Evolutionary conservation across 2,888 invertebrate species (phyloP).

Genomic region (Agonum fuliginosum): DNA sequence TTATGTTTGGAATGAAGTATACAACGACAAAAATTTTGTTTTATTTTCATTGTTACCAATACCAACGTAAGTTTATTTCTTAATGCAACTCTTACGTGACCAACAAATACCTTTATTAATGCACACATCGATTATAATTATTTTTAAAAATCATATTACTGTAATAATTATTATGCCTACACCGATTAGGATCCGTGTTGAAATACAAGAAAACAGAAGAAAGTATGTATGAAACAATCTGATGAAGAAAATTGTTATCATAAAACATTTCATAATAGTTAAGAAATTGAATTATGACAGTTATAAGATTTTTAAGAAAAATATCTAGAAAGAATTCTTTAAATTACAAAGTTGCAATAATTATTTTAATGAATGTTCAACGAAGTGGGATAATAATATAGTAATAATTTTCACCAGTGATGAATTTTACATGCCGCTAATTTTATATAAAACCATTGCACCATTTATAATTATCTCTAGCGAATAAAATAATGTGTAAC

Average conservation of each 20-base stretch:
- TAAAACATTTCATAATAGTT: not conserved
- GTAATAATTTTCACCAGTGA: constrained; percentile 13
- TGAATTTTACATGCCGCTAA: constrained; percentile 39
- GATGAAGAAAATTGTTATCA: not conserved
- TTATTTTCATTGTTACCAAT: constrained; percentile 13
- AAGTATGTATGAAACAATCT: constrained; percentile 15
- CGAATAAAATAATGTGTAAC: constrained; percentile 33
- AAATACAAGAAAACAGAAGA: constrained; percentile 25
- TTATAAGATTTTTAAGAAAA: constrained; percentile 1
- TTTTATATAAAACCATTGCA: constrained; percentile 45
- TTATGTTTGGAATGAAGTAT: not conserved
- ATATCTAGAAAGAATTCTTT: not conserved
- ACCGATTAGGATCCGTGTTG: constrained; percentile 10
- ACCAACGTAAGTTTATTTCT: constrained; percentile 17
- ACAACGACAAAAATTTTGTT: not conserved
- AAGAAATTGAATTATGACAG: constrained; percentile 1
- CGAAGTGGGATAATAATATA: constrained; percentile 24
- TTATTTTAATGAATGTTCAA: constrained; percentile 19
- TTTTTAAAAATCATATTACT: not conserved
- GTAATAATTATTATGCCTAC: not conserved
- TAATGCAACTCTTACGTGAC: constrained; percentile 20
- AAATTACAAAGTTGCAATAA: constrained; percentile 8
- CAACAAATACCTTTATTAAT: constrained; percentile 1
- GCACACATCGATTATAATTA: constrained; percentile 14
- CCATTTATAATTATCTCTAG: constrained; percentile 39